Evolutionary conservation across 2,113 vertebrate species (phyloP), one percentile per base, ranked within the genome.

Genomic region (Carlito syrichta): DNA sequence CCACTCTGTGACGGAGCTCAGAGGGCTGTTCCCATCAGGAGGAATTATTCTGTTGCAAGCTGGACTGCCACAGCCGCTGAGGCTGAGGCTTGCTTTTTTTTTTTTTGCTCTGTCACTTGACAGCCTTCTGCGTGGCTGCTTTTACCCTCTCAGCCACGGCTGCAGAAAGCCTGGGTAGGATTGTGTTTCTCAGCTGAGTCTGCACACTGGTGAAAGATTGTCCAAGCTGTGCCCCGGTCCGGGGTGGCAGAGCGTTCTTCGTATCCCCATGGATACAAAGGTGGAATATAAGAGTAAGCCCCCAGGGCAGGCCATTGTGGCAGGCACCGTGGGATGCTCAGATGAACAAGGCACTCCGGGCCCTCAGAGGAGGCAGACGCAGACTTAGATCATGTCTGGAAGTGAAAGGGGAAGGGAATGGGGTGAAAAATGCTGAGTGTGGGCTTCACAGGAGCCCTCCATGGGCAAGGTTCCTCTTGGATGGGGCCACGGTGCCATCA

Each of bases 361-460:
- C 78, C 69, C 63, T 54, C 4, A 2, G 35, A 68, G 35, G 81
- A 89, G 45, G 71, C 68, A 35, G 43, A 40, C 1, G 2, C 11
- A 19, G 22, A 73, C 86, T 78, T 68, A 40, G n/a, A 77, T 27
- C 17, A 66, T 32, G 63, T 50, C 90, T 22, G 38, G 62, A 90
- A 96, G 87, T 63, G 93, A 96, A 96, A 96, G 93, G 43, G 76
- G 96, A 96, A 90, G 76, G 52, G 38, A 77, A 71, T 40, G 4
- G 4, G 56, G 45, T 7, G 0, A 73, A 86, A 96, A 86, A 56
- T 16, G 89, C 89, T 91, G 96, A 95, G 81, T 27, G 54, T 54
- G 40, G 78, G 82, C 81, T 95, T 92, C 2, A 0, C 5, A 6
- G 4, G 17, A 60, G n/a, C 77, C 87, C 52, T 50, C 76, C 74